These are phyloP conservation scores for Pelmatolapia mariae DNA, from an alignment of 2,113 vertebrate species.

Conservation along the genomic window DNA sequence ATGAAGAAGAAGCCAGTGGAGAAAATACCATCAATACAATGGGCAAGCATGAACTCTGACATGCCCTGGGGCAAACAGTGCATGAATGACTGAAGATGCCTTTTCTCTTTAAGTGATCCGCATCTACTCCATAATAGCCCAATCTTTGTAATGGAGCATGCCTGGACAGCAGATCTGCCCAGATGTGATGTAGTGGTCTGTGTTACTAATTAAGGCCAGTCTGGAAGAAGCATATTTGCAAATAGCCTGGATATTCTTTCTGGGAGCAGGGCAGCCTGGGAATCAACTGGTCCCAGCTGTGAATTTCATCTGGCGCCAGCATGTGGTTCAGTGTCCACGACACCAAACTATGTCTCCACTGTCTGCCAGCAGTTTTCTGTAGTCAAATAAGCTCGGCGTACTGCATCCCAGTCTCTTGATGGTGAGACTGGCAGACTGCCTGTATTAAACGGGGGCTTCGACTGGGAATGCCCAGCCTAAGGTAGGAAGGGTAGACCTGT, in stretches of 20 bases:
- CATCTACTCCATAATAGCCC: neutral
- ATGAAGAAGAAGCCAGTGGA: neutral
- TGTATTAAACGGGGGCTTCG: neutral
- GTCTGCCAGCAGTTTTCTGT: neutral
- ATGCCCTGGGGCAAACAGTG: neutral
- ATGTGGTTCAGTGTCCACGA: neutral
- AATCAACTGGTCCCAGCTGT: neutral
- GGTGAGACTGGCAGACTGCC: neutral
- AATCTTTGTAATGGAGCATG: neutral
- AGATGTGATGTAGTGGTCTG: neutral
- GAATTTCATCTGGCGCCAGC: neutral
- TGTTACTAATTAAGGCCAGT: neutral
- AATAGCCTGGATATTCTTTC: neutral
- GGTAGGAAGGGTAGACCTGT: neutral
- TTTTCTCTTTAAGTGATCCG: neutral
- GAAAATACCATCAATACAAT: neutral
- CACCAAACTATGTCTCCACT: neutral
- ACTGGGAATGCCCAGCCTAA: neutral
- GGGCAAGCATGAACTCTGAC: neutral
- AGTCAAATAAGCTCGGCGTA: neutral
- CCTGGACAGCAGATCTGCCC: neutral
- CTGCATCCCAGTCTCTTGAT: neutral
- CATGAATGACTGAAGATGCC: neutral
- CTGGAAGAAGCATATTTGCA: neutral
- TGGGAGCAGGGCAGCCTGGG: neutral